Conservation (phyloP, 92 coral and sea anemone genomes). For the Parazoanthus swiftii region DNA sequence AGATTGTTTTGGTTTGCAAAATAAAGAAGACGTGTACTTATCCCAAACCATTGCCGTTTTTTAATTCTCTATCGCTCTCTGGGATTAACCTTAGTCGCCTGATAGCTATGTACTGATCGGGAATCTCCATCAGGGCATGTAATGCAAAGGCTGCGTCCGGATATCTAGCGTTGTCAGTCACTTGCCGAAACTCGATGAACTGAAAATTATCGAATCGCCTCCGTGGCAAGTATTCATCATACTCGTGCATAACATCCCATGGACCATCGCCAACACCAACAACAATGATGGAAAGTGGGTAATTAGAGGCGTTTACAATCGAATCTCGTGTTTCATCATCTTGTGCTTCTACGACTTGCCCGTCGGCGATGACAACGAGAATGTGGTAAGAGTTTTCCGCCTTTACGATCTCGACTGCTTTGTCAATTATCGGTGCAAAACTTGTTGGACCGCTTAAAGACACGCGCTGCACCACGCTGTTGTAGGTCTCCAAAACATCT, state of each 20-base stretch:
- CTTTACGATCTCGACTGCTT: constrained; percentile 88
- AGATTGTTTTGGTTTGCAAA: background rate
- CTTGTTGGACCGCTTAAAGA: constrained; percentile 95
- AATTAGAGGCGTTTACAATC: constrained; percentile 87
- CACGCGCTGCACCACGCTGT: constrained; percentile 75
- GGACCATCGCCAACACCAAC: constrained; percentile 99
- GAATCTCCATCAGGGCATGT: constrained; percentile 95
- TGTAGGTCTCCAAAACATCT: constrained; percentile 75
- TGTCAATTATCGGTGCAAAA: constrained; percentile 86
- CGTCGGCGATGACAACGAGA: constrained; percentile 91
- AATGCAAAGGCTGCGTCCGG: constrained; percentile 92
- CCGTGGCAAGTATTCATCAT: constrained; percentile 82
- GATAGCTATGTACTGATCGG: constrained; percentile 87
- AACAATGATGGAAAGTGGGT: constrained; percentile 82
- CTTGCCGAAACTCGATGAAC: constrained; percentile 82
- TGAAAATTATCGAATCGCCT: constrained; percentile 97
- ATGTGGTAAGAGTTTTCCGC: constrained; percentile 67
- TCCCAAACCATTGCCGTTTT: constrained; percentile 13
- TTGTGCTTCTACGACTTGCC: constrained; percentile 91
- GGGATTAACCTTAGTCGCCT: constrained; percentile 70
- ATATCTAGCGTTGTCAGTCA: constrained; percentile 55
- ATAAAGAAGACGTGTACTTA: constrained; percentile 19
- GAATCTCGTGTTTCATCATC: constrained; percentile 80
- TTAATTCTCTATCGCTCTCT: constrained; percentile 15
- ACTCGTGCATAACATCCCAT: constrained; percentile 95